Conservation (phyloP, 2,888 invertebrate species). For the Timema podura region DNA sequence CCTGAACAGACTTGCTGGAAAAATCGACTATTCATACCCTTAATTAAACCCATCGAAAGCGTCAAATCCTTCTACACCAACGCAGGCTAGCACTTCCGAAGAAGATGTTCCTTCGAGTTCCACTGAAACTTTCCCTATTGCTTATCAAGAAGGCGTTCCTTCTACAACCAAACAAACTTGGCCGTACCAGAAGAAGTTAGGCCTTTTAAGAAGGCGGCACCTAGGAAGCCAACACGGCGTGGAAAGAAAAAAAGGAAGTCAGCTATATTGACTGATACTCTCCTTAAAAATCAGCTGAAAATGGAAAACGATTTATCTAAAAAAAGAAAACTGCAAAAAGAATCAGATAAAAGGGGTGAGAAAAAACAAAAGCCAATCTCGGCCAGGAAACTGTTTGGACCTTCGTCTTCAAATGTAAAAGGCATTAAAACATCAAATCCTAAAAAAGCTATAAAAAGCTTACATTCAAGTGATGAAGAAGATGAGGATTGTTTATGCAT, state of each 20-base stretch:
- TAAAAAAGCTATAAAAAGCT: not conserved
- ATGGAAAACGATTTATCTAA: not conserved
- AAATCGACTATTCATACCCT: too few species aligned
- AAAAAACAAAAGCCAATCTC: not conserved
- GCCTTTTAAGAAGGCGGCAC: slow-evolving; percentile 4
- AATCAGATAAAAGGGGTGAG: not conserved
- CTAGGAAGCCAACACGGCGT: not conserved
- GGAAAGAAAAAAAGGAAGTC: slow-evolving; percentile 10
- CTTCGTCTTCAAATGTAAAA: not conserved
- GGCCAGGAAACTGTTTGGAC: not conserved
- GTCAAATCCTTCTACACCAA: too few species aligned
- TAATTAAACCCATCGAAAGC: too few species aligned
- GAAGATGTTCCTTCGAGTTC: not conserved
- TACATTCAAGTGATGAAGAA: not conserved
- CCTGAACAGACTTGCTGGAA: too few species aligned
- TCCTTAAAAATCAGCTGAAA: slow-evolving; percentile 6
- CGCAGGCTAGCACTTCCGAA: too few species aligned
- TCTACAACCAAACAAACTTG: too few species aligned
- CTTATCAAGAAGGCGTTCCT: too few species aligned
- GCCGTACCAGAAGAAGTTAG: slow-evolving; percentile 14
- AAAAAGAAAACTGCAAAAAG: slow-evolving; percentile 1
- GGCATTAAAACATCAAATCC: not conserved
- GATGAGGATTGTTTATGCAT: slow-evolving; percentile 18
- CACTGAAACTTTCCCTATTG: too few species aligned
- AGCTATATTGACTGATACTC: slow-evolving; percentile 16